phyloP scores from a whole-genome alignment of 1,140 invertebrate species.

The Camponotus vicinus region DNA sequence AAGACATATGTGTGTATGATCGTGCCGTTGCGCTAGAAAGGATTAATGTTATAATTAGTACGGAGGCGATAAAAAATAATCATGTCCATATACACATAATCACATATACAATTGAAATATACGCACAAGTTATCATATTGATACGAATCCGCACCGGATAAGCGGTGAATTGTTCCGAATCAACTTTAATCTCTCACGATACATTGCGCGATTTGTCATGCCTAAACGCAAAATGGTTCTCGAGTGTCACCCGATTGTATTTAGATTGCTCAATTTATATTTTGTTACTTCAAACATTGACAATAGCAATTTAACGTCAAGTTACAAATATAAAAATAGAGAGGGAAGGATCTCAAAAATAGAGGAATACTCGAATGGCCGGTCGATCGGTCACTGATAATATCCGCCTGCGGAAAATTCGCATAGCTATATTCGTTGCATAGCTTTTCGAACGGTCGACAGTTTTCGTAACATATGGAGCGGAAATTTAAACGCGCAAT shows the following conservation, averaged over 20 bases:
- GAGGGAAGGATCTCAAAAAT: background rate
- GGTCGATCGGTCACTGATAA: conserved; percentile 46
- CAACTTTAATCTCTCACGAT: conserved; percentile 29
- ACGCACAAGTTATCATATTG: background rate
- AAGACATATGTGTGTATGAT: background rate
- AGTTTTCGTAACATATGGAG: conserved; percentile 51
- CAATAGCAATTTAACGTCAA: background rate
- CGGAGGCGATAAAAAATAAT: background rate
- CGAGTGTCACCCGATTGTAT: conserved; percentile 9
- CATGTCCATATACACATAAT: background rate
- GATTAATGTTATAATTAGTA: background rate
- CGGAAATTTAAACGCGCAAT: conserved; percentile 58
- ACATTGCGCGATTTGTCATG: conserved; percentile 24
- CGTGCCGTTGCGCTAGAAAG: background rate
- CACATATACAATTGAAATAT: conserved; percentile 12
- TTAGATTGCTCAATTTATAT: conserved; percentile 16
- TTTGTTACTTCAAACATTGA: conserved; percentile 5
- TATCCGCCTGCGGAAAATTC: conserved; percentile 38
- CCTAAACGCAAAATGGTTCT: conserved; percentile 23
- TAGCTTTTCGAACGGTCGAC: conserved; percentile 37
- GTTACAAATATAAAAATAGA: conserved; percentile 17
- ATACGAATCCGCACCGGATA: background rate
- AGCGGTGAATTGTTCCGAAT: background rate
- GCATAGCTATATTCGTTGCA: conserved; percentile 36
- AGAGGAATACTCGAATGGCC: background rate